Evolutionary conservation across 2,888 invertebrate genomes (phyloP).

Genomic region (Tachina lurida): DNA sequence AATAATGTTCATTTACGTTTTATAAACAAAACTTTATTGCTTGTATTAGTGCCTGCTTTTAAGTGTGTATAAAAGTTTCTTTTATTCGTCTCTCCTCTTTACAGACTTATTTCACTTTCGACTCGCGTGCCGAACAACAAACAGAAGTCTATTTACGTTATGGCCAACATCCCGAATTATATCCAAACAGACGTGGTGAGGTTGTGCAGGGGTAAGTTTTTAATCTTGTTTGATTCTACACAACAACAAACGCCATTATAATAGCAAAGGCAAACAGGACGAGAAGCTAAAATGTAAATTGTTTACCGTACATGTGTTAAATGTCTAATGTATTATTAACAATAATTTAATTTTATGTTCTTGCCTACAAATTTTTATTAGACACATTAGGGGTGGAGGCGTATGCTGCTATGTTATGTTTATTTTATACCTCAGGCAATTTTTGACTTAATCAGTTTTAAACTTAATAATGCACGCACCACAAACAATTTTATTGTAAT

Average conservation of each 20-base stretch:
- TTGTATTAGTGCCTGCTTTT: slow-evolving; percentile 34
- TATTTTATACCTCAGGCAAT: not conserved
- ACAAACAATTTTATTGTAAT: not conserved
- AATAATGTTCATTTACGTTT: not conserved
- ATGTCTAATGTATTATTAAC: slow-evolving; percentile 76
- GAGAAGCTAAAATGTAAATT: slow-evolving; percentile 34
- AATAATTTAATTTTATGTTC: slow-evolving; percentile 73
- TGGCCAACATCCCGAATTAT: slow-evolving; percentile 96
- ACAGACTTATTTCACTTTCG: slow-evolving; percentile 91
- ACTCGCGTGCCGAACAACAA: slow-evolving; percentile 94
- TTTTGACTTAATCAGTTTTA: slow-evolving; percentile 59
- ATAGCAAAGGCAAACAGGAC: slow-evolving; percentile 23
- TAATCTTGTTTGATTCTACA: slow-evolving; percentile 32
- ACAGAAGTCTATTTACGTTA: slow-evolving; percentile 94
- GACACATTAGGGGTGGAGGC: slow-evolving; percentile 50
- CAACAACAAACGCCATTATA: not conserved
- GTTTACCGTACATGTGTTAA: slow-evolving; percentile 56
- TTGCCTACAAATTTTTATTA: slow-evolving; percentile 59
- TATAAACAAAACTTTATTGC: not conserved
- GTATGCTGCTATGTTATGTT: not conserved
- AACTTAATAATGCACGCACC: slow-evolving; percentile 44
- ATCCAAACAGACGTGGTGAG: slow-evolving; percentile 94
- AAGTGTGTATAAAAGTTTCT: not conserved
- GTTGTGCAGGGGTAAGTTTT: slow-evolving; percentile 92
- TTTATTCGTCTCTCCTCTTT: slow-evolving; percentile 63